These are phyloP conservation scores for Siderastrea siderea DNA, from an alignment of 92 coral and sea anemone species.

Conservation along the genomic window DNA sequence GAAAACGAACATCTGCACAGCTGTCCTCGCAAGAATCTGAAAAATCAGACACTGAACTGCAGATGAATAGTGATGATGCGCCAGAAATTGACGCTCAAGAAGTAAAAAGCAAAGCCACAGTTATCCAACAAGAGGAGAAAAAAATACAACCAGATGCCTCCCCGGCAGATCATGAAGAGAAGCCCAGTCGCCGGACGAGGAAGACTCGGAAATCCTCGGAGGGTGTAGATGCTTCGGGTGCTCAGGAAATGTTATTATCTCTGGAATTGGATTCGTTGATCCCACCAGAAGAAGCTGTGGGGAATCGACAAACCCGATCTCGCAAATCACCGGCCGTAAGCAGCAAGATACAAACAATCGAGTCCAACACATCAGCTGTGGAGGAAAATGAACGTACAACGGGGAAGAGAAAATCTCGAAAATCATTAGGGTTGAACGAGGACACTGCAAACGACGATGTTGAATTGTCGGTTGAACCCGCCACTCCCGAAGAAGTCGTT, in stretches of 20 bases:
- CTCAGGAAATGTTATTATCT: not conserved
- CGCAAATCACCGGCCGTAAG: not conserved
- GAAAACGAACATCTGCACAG: conserved; percentile 7
- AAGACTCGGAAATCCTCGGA: conserved; percentile 20
- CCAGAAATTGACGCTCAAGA: not conserved
- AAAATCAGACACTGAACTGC: not conserved
- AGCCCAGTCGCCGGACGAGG: conserved; percentile 11
- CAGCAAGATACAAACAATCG: not conserved
- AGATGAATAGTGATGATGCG: not conserved
- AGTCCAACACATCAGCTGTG: not conserved
- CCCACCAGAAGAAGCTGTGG: not conserved
- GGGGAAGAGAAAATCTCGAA: conserved; percentile 12
- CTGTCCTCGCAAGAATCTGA: conserved; percentile 13
- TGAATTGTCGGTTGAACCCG: not conserved
- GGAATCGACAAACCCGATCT: not conserved
- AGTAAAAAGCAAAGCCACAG: not conserved
- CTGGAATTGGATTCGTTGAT: not conserved
- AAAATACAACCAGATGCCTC: not conserved
- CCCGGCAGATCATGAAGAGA: not conserved
- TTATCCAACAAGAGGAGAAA: not conserved
- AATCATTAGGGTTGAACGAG: not conserved
- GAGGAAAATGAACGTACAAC: conserved; percentile 21
- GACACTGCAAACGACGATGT: not conserved
- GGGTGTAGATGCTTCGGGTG: not conserved
- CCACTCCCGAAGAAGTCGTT: not conserved